Base-by-base conservation (phyloP, 2,888 invertebrate genomes). In the Bombyx huttoni region DNA sequence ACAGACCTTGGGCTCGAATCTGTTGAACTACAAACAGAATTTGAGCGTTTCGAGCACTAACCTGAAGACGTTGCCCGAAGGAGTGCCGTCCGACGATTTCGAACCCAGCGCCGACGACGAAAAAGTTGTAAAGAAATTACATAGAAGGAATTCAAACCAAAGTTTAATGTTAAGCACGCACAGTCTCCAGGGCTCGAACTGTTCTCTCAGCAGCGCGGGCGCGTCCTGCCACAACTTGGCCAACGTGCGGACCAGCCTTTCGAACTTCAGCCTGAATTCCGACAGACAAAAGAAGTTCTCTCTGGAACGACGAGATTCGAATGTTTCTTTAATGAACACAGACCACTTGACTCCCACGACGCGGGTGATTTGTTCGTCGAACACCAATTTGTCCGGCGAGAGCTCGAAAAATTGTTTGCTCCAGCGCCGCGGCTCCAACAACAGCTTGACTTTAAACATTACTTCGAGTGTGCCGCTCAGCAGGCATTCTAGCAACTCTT, bases 381-480 rank as follows among this genome's bases (percentile, higher is more conserved):
- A 89, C 58, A 74, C 78, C 0, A 89, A 79, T 58, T 60, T 89
- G 0, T 68, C 79, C 0, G 79, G 80, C 0, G 87, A 87, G 33
- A 65, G 63, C 0, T 70, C 78, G 0, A 85, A 88, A 13, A 94
- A 93, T 73, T 94, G 94, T 56, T 78, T 94, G 12, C 68, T 95
- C 10, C 94, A 95, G 64, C 90, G 96, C 33, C 90, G 96, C 13
- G 96, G 96, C 0, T 96, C 96, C 0, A 96, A 95, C 67, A 96
- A 96, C 34, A 96, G 96, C 64, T 81, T 96, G 8, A 96, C 96
- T 0, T 90, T 96, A 52, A 96, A 96, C 70, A 89, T 96, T 48
- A 89, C 89, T 40, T 75, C 89, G 0, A 78, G 85, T 2, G 83
- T 79, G 52, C 78, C 71, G 49, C 68, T 91, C 1, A 90, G 90